Evolutionary conservation across 1,140 invertebrate species (phyloP).

Genomic region (Aphidius gifuensis): DNA sequence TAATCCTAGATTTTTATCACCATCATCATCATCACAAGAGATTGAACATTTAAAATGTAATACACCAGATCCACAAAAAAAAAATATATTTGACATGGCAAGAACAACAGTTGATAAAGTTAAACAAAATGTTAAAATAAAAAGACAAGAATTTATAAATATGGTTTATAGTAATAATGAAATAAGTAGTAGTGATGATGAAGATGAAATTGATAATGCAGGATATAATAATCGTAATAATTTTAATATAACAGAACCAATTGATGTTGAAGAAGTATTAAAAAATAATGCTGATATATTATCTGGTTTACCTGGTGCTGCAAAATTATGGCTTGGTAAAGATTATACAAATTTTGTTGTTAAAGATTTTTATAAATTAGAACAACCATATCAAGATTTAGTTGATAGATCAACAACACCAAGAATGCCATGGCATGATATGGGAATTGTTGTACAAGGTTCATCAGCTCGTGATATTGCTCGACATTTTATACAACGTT

Average conservation of each 20-base stretch:
- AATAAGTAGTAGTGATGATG: conserved; percentile 48
- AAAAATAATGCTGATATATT: conserved; percentile 26
- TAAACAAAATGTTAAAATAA: conserved; percentile 61
- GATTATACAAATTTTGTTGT: conserved; percentile 98
- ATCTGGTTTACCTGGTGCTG: conserved; percentile 57
- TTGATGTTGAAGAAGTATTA: conserved; percentile 31
- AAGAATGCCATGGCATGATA: conserved; percentile 98
- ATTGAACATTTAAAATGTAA: conserved; percentile 61
- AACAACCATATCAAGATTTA: conserved; percentile 84
- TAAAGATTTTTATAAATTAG: conserved; percentile 92
- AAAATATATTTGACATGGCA: conserved; percentile 61
- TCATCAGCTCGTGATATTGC: conserved; percentile 86
- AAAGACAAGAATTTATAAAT: conserved; percentile 65
- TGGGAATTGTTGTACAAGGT: conserved; percentile 83
- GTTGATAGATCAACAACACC: conserved; percentile 84
- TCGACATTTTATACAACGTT: conserved; percentile 94
- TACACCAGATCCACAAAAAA: conserved; percentile 65
- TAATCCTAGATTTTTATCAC: conserved; percentile 58
- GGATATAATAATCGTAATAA: conserved; percentile 13
- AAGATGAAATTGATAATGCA: conserved; percentile 56
- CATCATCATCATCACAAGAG: conserved; percentile 49
- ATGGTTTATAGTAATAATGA: conserved; percentile 64
- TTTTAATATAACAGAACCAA: conserved; percentile 3
- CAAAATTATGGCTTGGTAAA: conserved; percentile 96
- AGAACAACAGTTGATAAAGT: conserved; percentile 55